Base-by-base conservation (phyloP, 2,797 vertebrate species). In the Galaxias olidus region DNA sequence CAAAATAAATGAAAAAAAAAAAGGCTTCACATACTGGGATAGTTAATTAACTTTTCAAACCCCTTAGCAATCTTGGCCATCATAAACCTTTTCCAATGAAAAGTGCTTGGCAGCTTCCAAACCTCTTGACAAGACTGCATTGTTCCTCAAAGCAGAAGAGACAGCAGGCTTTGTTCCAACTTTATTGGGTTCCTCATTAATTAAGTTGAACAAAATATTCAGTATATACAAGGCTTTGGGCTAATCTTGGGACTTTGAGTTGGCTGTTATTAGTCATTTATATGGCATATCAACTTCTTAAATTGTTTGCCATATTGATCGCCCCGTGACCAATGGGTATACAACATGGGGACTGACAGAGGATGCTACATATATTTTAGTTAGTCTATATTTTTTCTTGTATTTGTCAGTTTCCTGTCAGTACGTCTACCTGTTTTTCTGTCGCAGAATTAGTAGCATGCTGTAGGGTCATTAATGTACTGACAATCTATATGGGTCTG, bases 101-200 rank as follows among this genome's bases (percentile, higher is more conserved):
- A 68, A 65, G 40, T 54, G 55, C 19, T 62, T 61, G 47, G 46
- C 17, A 43, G 30, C 18, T 51, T 53, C 17, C 12, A 53, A 56
- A 60, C 15, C 42, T 45, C 61, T 63, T 73, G 70, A 76, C 68
- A 68, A 64, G 57, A 54, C 52, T 1, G 45, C 49, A 66, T 56
- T 72, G 63, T 73, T 72, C 43, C 55, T 56, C 30, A 30, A 65
- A 72, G 72, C 49, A 51, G 55, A 49, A 50, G 71, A 74, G 65
- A 66, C 61, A 52, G 20, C 54, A 15, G 49, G 55, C 62, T 71
- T 75, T 77, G 62, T 76, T 74, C 58, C 73, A 58, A 40, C 42
- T 58, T 66, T 64, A 61, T 68, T 69, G 69, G 59, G 46, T 65
- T 69, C 63, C 63, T 71, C 30, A 77, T 79, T 72, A 77, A 77